These are phyloP conservation scores for Drosophila pruinosa DNA, from an alignment of 1,140 invertebrate species.

Conservation along the genomic window DNA sequence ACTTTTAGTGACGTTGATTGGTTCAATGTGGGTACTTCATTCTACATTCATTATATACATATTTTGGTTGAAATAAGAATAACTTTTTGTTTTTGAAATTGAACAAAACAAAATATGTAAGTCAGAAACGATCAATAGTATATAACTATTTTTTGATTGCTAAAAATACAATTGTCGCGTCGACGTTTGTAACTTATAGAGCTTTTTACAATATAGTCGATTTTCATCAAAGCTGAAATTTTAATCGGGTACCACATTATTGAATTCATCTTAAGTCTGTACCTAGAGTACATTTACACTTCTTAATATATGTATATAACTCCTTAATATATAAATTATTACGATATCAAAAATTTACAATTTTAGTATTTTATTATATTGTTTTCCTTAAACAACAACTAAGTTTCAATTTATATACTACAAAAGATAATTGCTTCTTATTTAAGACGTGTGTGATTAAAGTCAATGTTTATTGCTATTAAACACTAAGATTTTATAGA, in stretches of 20 bases:
- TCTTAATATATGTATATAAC: slow-evolving; percentile 3
- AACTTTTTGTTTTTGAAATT: background rate
- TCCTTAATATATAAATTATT: slow-evolving; percentile 23
- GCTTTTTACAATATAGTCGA: slow-evolving; percentile 15
- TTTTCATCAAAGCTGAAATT: slow-evolving; percentile 3
- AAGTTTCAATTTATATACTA: slow-evolving; percentile 32
- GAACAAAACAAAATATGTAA: background rate
- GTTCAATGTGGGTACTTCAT: slow-evolving; percentile 7
- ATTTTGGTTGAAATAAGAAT: too few species aligned
- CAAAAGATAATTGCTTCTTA: slow-evolving; percentile 27
- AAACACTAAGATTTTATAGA: slow-evolving; percentile 34
- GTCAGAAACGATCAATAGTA: background rate
- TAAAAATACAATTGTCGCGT: slow-evolving; percentile 4
- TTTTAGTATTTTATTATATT: slow-evolving; percentile 34
- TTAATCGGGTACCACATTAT: slow-evolving; percentile 14
- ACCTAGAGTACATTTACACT: background rate
- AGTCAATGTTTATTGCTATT: slow-evolving; percentile 36
- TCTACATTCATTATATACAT: too few species aligned
- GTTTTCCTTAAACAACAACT: slow-evolving; percentile 22
- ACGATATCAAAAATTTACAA: slow-evolving; percentile 42
- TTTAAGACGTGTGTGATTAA: background rate
- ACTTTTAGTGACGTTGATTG: slow-evolving; percentile 12
- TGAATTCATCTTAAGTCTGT: background rate
- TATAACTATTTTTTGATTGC: background rate
- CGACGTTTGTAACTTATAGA: slow-evolving; percentile 10